A percentile compares a stretch with the other conserved stretches of the same genome.
These are phyloP conservation scores for Notothenia rossii DNA, from an alignment of 2,113 vertebrate species.

Conservation along the genomic window DNA sequence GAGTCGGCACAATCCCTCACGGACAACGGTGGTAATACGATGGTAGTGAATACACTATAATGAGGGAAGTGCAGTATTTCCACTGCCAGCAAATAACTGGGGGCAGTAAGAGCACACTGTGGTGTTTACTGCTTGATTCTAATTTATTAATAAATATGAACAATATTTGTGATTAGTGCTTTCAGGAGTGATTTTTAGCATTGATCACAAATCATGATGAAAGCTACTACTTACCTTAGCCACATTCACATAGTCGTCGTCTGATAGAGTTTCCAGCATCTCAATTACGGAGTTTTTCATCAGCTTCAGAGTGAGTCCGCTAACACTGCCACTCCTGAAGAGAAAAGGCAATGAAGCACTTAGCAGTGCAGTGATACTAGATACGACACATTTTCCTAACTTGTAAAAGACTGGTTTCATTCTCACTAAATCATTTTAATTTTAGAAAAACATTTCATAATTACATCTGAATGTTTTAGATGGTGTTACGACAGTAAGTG, in stretches of 20 bases:
- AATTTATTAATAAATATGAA: constrained; percentile 49
- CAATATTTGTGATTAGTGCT: constrained; percentile 38
- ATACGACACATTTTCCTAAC: not conserved
- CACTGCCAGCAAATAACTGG: constrained; percentile 52
- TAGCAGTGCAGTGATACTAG: not conserved
- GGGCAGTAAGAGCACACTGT: constrained; percentile 39
- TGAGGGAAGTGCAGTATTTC: constrained; percentile 50
- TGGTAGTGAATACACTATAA: constrained; percentile 51
- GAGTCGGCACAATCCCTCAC: constrained; percentile 36
- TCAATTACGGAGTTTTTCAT: constrained; percentile 95
- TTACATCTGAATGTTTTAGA: not conserved
- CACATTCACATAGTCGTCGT: constrained; percentile 95
- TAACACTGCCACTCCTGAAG: constrained; percentile 83
- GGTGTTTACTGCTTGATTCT: constrained; percentile 41
- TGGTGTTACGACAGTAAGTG: not conserved
- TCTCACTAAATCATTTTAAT: not conserved
- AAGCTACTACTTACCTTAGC: constrained; percentile 71
- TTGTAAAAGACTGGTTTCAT: not conserved
- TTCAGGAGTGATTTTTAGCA: constrained; percentile 16
- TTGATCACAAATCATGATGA: constrained; percentile 1
- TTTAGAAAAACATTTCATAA: not conserved
- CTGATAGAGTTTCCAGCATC: constrained; percentile 95
- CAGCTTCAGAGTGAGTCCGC: constrained; percentile 94
- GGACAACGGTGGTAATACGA: constrained; percentile 26
- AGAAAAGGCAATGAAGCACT: not conserved